Percentiles rank a stretch among this genome's conserved stretches.
phyloP scores from a whole-genome alignment of 2,888 invertebrate genomes.

The Rotaria socialis region DNA sequence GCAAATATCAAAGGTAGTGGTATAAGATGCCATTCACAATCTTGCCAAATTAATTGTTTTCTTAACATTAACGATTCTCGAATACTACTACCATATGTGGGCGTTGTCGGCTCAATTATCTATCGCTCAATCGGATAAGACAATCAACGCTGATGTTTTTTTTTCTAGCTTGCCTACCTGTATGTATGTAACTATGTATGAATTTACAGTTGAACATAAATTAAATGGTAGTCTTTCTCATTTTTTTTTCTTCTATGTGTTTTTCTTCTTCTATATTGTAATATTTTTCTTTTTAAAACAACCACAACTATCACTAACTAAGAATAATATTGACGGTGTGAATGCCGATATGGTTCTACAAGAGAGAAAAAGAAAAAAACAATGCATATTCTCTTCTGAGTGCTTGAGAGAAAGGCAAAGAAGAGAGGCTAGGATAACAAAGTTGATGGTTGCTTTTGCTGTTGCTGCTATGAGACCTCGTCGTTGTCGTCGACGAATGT shows the following conservation, averaged over 20 bases:
- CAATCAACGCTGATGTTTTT: constrained; percentile 1
- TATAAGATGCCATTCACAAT: constrained; percentile 23
- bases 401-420: constrained; percentile 16
- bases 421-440: constrained; percentile 29
- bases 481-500: constrained; percentile 29
- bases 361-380: background rate
- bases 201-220: background rate
- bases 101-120: constrained; percentile 29
- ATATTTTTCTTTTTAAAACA: constrained; percentile 18
- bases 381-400: background rate
- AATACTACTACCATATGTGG: constrained; percentile 25
- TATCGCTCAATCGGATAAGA: background rate
- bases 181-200: background rate
- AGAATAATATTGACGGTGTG: constrained; percentile 23
- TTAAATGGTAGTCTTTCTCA: background rate
- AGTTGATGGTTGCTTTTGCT: constrained; percentile 29
- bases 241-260: background rate
- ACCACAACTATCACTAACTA: constrained; percentile 5
- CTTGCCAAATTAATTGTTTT: constrained; percentile 32
- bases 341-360: background rate
- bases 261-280: background rate
- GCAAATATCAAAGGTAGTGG: constrained; percentile 1
- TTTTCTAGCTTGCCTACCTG: background rate
- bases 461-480: constrained; percentile 28
- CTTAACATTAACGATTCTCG: constrained; percentile 36